Evolutionary conservation across 2,113 vertebrate genomes (phyloP).

Genomic region (Dunckerocampus dactyliophorus): DNA sequence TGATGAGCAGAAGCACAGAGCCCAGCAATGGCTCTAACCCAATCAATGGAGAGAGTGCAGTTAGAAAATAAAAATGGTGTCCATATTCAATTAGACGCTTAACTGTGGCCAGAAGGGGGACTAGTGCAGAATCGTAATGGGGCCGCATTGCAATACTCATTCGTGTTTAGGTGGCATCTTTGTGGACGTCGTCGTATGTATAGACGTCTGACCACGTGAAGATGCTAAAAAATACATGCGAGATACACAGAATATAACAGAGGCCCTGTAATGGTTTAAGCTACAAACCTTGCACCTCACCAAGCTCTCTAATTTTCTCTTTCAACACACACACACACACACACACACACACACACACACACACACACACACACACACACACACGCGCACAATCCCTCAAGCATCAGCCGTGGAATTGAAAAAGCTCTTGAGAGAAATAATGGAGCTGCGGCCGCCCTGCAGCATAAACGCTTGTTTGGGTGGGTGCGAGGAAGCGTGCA

Average conservation of each 20-base stretch:
- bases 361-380: not conserved
- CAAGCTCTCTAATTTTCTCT: no score
- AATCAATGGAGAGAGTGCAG: conserved; percentile 55
- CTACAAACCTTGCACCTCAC: no score
- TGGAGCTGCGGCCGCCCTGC: conserved; percentile 40
- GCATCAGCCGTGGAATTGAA: conserved; percentile 72
- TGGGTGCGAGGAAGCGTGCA: conserved; percentile 3
- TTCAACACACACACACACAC: not conserved
- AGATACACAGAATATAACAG: no score
- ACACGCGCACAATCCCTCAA: not conserved
- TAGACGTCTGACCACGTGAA: no score
- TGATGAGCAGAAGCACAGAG: conserved; percentile 18
- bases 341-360: not conserved
- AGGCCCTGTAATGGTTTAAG: no score
- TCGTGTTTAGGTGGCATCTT: no score
- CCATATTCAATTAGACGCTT: conserved; percentile 51
- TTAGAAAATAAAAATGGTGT: conserved; percentile 42
- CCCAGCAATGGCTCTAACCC: no score
- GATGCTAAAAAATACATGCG: no score
- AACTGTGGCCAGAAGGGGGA: conserved; percentile 33
- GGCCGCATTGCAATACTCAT: no score
- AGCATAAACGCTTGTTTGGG: conserved; percentile 28
- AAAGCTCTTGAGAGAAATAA: conserved; percentile 71
- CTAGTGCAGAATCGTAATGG: conserved; percentile 1
- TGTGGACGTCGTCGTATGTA: no score